Base-by-base conservation (phyloP, 2,888 invertebrate genomes). In the Drosophila demipolita region DNA sequence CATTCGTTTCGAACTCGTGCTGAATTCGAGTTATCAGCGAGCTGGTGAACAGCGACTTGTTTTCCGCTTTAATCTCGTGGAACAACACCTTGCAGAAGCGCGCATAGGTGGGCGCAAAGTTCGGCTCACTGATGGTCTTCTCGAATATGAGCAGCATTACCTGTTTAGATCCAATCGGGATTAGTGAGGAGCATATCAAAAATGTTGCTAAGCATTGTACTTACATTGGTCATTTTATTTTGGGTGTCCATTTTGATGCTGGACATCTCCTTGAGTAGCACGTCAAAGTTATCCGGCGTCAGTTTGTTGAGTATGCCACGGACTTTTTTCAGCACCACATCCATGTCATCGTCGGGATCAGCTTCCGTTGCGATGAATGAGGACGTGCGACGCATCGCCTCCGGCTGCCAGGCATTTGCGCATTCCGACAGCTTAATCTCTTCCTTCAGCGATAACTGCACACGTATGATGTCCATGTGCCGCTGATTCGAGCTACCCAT, bases 81-180 rank as follows among this genome's bases (percentile, higher is more conserved):
- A 92, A 92, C 5, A 92, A 75, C 35, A 91, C 91, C 75, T 92
- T 92, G 66, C 92, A 92, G 54, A 92, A 92, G 23, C 91, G 91
- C 1, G 92, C 92, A 67, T 92, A 92, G 0, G 92, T 92, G 12
- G 92, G 92, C 0, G 92, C 92, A 64, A 92, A 92, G 73, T 92
- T 92, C 0, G 92, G 92, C 45, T 92, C 92, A 48, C 92, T 92
- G 1, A 92, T 86, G 4, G 92, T 92, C 75, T 92, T 92, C 67
- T 92, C 92, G n/a, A 92, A 92, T 29, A 92, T 92, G 11, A 92
- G 75, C 60, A 92, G 72, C 92, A 92, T 92, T 4, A 92, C 90
- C 90, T 92, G 45, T 58, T n/a, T 1, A 17, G 1, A 58, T 32
- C 23, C 8, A n/a, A 55, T n/a, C 2, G 8, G 9, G 42, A 55